Conservation (phyloP, 37 sponge, comb jelly and placozoan species). For the Agelas oroides region DNA sequence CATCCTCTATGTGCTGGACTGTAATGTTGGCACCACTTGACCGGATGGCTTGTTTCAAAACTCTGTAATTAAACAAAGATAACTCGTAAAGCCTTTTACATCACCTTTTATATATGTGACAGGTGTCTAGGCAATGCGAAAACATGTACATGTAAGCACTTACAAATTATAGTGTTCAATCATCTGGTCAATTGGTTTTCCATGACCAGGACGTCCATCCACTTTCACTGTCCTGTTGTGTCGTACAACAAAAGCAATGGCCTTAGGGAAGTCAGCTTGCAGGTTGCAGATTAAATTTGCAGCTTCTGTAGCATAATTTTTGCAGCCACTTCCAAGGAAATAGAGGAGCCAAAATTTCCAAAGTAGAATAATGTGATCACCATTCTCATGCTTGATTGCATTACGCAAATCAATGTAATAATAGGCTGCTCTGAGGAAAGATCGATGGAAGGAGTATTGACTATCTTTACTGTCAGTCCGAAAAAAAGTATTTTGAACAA, state of each 20-base stretch:
- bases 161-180: conserved; percentile 19
- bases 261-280: conserved; percentile 17
- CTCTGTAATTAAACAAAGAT: conserved; percentile 3
- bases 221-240: conserved; percentile 32
- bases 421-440: background rate
- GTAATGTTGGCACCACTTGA: background rate
- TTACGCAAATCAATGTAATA: background rate
- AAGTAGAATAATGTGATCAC: background rate
- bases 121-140: background rate
- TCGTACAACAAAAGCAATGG: conserved; percentile 27
- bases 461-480: background rate
- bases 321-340: conserved; percentile 7
- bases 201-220: conserved; percentile 16
- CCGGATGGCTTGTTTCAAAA: background rate
- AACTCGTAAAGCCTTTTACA: background rate
- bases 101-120: background rate
- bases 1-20: background rate
- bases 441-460: background rate
- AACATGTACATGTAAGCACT: background rate
- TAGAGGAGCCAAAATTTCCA: conserved; percentile 29
- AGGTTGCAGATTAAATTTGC: conserved; percentile 13
- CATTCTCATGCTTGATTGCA: conserved; percentile 31
- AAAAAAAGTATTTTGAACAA: background rate
- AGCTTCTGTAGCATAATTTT: conserved; percentile 16
- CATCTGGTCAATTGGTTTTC: conserved; percentile 26